Evolutionary conservation across 1,140 invertebrate species (phyloP), one percentile per base, ranked within the genome.

Genomic region (Ceratosolen fusciceps): DNA sequence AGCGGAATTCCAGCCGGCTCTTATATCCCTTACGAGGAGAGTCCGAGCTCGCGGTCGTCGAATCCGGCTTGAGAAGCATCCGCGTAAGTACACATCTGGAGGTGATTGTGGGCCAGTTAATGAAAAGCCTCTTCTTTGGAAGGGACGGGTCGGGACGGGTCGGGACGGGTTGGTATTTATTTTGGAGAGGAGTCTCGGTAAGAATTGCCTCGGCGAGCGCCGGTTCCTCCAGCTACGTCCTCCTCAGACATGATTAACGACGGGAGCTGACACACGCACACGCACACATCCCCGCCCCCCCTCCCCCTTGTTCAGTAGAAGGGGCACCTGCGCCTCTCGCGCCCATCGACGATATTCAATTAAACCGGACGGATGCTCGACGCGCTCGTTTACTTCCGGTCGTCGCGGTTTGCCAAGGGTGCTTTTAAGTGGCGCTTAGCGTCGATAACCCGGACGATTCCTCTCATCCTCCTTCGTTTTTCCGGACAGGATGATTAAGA

Each of bases 381-480:
- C n/a, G 68, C 39, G 37, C 68, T 37, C 37, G 67, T 70, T 34
- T 58, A 77, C 58, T 77, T 78, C 68, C 76, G 52, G n/a, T 70
- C 65, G 49, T 37, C 26, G 76, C 19, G 70, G 75, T 77, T 77
- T 77, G 75, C 70, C 75, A 68, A 77, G 67, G 54, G 65, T n/a
- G n/a, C n/a, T 49, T 49, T 58, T 72, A 78, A 78, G 76, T 78
- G 68, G 54, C 68, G 68, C 49, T 67, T 77, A 77, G 52, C 75
- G 47, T 34, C 47, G 74, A 70, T 70, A 70, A 70, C 29, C 49
- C 24, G 5, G 5, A 24, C n/a, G n/a, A n/a, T n/a, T n/a, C n/a
- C n/a, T n/a, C n/a, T n/a, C n/a, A n/a, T n/a, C n/a, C n/a, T n/a
- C n/a, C n/a, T 21, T 21, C 74, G 39, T 29, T 7, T 5, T n/a